Base-by-base conservation (phyloP, 2,797 vertebrate genomes). In the Lophius americanus region DNA sequence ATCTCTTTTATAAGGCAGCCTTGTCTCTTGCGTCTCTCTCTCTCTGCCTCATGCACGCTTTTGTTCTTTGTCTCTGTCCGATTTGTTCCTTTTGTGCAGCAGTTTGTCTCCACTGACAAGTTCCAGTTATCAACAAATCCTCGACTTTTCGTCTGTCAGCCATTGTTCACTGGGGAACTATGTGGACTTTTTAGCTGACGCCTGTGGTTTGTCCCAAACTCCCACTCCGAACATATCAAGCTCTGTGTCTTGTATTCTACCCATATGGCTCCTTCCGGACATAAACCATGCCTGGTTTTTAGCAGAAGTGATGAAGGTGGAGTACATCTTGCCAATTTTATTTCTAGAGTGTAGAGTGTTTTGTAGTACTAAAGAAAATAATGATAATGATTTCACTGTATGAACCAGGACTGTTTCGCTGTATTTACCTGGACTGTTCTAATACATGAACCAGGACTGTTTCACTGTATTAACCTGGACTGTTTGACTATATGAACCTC, bases 61-160 rank as follows among this genome's bases (percentile, higher is more conserved):
- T 47, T 51, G 13, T 50, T 68, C 9, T 65, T 62, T 71, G 44
- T 68, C 35, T 68, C 65, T 50, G 38, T 46, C 8, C 43, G 59
- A 33, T 78, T 72, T 81, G 38, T 78, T 57, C 51, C 6, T 9
- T 62, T 41, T 59, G 14, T 73, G 63, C 11, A 3, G 54, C 59
- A 48, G 58, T 74, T 70, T 83, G 76, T 82, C 73, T 74, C 51
- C 51, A 52, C 43, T 51, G 46, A 79, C 59, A 59, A 67, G 46
- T 56, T 67, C 32, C 61, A 55, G 9, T 65, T 55, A n/a, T 43
- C 37, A 74, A 73, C 75, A 80, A 68, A 81, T 77, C 70, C 70
- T 3, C 1, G 43, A 54, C 66, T 74, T 75, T 76, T 77, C 57
- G 52, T 41, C 64, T 63, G 51, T 76, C 68, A 64, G 51, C 60